phyloP scores from a whole-genome alignment of 2,113 vertebrate genomes.

The Dunckerocampus dactyliophorus region DNA sequence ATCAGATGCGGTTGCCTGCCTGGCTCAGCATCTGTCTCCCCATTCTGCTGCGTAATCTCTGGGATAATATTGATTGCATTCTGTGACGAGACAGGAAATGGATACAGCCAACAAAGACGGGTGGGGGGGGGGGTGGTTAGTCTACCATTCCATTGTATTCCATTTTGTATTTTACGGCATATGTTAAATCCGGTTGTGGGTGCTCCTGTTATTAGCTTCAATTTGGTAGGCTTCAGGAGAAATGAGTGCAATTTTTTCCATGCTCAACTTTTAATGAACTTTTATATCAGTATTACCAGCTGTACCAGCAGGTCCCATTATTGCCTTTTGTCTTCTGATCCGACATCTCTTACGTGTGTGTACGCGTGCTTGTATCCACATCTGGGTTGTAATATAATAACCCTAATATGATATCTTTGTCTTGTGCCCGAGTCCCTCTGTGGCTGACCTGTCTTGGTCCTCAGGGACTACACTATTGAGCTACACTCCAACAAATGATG shows the following conservation, averaged over 20 bases:
- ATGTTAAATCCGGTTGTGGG: constrained; percentile 18
- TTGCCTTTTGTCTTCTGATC: constrained; percentile 25
- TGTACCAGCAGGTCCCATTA: constrained; percentile 1
- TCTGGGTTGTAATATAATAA: constrained; percentile 42
- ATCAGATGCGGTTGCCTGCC: background rate
- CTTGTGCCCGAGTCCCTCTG: constrained; percentile 11
- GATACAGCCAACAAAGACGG: constrained; percentile 19
- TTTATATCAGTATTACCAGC: constrained; percentile 5
- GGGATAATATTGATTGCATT: constrained; percentile 28
- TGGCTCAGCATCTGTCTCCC: constrained; percentile 9
- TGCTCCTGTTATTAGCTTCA: constrained; percentile 17
- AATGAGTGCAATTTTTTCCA: background rate
- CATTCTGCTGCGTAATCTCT: constrained; percentile 14
- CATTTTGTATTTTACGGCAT: no score
- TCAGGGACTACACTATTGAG: constrained; percentile 41
- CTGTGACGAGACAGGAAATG: constrained; percentile 22
- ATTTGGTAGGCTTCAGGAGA: background rate
- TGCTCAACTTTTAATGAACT: constrained; percentile 5
- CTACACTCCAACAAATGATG: constrained; percentile 36
- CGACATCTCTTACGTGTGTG: constrained; percentile 17
- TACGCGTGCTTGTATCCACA: constrained; percentile 15
- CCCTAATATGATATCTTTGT: constrained; percentile 19
- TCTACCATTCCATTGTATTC: constrained; percentile 11
- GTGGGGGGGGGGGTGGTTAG: background rate
- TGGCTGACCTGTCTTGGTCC: constrained; percentile 7